These are phyloP conservation scores for Coboldia fuscipes DNA, from an alignment of 1,140 invertebrate genomes.

Conservation along the genomic window DNA sequence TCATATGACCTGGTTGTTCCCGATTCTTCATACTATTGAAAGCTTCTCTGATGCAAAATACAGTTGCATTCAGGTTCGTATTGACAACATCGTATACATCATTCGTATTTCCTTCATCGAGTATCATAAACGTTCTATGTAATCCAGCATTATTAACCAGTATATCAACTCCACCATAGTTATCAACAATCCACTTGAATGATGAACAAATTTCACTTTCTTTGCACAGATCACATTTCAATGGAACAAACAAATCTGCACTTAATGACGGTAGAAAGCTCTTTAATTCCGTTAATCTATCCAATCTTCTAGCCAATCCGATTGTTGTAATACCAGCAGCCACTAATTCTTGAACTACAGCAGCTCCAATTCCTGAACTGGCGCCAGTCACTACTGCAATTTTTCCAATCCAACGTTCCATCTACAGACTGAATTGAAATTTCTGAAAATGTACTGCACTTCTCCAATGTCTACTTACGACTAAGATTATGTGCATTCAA, in stretches of 20 bases:
- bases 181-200: slow-evolving; percentile 30
- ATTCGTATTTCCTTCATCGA: neutral
- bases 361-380: slow-evolving; percentile 44
- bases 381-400: too few relatives aligned
- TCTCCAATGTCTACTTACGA: too few relatives aligned
- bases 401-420: too few relatives aligned
- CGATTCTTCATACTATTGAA: slow-evolving; percentile 13
- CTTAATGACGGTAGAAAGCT: slow-evolving; percentile 4
- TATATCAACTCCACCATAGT: slow-evolving; percentile 35
- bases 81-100: slow-evolving; percentile 20
- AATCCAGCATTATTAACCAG: slow-evolving; percentile 42
- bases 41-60: slow-evolving; percentile 35
- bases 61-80: slow-evolving; percentile 37
- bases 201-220: slow-evolving; percentile 35
- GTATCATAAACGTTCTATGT: neutral
- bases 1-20: neutral
- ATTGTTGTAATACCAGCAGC: slow-evolving; percentile 38
- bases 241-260: slow-evolving; percentile 10
- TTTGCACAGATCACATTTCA: slow-evolving; percentile 40
- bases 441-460: too few relatives aligned
- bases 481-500: too few relatives aligned
- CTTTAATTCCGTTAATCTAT: slow-evolving; percentile 25
- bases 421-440: too few relatives aligned
- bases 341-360: slow-evolving; percentile 26
- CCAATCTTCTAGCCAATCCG: slow-evolving; percentile 38